Conservation (phyloP, 2,797 vertebrate species). For the Hippopotamyrus pictus region DNA sequence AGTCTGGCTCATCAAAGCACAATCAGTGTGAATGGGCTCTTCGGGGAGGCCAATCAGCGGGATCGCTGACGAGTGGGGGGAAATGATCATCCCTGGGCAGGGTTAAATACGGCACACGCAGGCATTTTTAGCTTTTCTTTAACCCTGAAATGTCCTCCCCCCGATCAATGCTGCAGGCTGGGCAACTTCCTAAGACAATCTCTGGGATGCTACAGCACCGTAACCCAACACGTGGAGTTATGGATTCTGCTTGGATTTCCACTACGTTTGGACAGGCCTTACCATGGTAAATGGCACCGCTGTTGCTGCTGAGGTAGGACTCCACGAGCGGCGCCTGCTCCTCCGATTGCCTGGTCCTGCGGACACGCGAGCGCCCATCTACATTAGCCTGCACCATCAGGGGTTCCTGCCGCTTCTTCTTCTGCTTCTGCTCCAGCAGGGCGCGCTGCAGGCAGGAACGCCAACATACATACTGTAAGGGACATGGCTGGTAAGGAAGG, state of each 20-base stretch:
- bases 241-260: background rate
- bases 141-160: background rate
- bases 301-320: slow-evolving; percentile 92
- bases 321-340: slow-evolving; percentile 95
- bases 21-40: slow-evolving; percentile 12
- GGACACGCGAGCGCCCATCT: slow-evolving; percentile 78
- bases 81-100: background rate
- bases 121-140: background rate
- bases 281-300: slow-evolving; percentile 94
- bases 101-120: background rate
- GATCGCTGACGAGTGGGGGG: background rate
- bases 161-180: background rate
- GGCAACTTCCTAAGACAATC: background rate
- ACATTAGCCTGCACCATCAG: slow-evolving; percentile 96
- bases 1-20: background rate
- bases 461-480: background rate
- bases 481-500: background rate
- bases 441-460: slow-evolving; percentile 66
- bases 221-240: slow-evolving; percentile 10
- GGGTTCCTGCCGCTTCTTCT: slow-evolving; percentile 94
- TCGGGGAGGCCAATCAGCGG: slow-evolving; percentile 1
- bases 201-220: background rate
- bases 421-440: slow-evolving; percentile 94
- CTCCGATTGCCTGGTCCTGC: slow-evolving; percentile 84
- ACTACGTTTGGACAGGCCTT: slow-evolving; percentile 8